Evolutionary conservation across 1,140 invertebrate species (phyloP), one percentile per base, ranked within the genome.

Genomic region (Solen grandis): DNA sequence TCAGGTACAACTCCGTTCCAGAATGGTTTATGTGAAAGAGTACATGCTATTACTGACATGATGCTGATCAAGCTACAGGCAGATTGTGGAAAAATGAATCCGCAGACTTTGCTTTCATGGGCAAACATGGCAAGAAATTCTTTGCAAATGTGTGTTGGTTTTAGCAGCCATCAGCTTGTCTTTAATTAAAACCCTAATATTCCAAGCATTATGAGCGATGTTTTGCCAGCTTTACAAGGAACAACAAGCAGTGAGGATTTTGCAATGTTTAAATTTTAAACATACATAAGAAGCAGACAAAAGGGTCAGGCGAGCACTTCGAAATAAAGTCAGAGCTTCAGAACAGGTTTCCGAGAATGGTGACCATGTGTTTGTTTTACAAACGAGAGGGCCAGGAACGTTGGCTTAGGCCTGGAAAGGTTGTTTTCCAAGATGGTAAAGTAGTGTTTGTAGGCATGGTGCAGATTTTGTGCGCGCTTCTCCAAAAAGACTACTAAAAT

Each of bases 391-490:
- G 69, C 10, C 22, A 57, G 31, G 60, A 77, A 19, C 55, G 52
- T 31, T 84, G 83, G 83, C 35, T 73, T 38, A 69, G 69, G 38
- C 78, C 78, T 50, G 76, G 68, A 38, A 65, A 63, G 55, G 78
- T 74, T 4, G 31, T 84, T 57, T 75, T 65, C 55, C 72, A 84
- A 59, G 78, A 81, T 72, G 78, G 78, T 1, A 73, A 78, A 69
- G 66, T 81, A 16, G 55, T 84, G 5, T 84, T 84, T 74, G 66
- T 84, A 13, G 73, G 41, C 83, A 84, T 81, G 83, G 80, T 31
- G 63, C 66, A 38, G 29, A 79, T 35, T 78, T 74, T 77, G 66
- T 84, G 5, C n/a, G 78, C 10, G 68, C 72, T n/a, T 75, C 62
- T 50, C 72, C 72, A n/a, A 76, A 76, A 27, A 77, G 55, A 50